phyloP scores from a whole-genome alignment of 2,888 invertebrate genomes.

The Plebejus melissa region DNA sequence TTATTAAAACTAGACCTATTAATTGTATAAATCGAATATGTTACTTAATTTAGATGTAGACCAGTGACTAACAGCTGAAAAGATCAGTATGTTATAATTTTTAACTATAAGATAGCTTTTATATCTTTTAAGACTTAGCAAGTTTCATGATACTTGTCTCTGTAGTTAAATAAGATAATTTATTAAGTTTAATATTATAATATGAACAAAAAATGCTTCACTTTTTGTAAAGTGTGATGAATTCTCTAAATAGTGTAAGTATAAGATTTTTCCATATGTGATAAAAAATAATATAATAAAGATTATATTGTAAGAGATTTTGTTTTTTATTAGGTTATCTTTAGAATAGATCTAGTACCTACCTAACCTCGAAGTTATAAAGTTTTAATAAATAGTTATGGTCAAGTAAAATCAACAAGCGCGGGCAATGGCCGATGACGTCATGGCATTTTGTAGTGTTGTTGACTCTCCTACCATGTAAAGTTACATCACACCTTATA shows the following conservation, averaged over 20 bases:
- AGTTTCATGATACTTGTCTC: neutral
- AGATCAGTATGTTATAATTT: neutral
- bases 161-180: neutral
- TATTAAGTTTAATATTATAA: conserved; percentile 28
- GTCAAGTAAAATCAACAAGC: too few species aligned
- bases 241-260: conserved; percentile 27
- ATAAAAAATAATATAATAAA: conserved; percentile 31
- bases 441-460: too few species aligned
- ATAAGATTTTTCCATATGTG: conserved; percentile 32
- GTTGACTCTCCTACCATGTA: too few species aligned
- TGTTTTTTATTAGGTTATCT: neutral
- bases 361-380: too few species aligned
- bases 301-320: neutral
- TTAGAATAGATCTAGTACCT: too few species aligned
- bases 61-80: conserved; percentile 13
- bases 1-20: neutral
- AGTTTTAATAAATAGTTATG: too few species aligned
- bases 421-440: too few species aligned
- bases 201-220: conserved; percentile 5
- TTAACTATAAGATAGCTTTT: neutral
- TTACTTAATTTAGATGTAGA: conserved; percentile 4
- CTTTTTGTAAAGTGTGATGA: conserved; percentile 28
- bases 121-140: conserved; percentile 11
- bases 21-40: neutral
- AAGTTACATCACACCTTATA: too few species aligned